Conservation (phyloP, 2,888 invertebrate species). For the Eledona agricola region DNA sequence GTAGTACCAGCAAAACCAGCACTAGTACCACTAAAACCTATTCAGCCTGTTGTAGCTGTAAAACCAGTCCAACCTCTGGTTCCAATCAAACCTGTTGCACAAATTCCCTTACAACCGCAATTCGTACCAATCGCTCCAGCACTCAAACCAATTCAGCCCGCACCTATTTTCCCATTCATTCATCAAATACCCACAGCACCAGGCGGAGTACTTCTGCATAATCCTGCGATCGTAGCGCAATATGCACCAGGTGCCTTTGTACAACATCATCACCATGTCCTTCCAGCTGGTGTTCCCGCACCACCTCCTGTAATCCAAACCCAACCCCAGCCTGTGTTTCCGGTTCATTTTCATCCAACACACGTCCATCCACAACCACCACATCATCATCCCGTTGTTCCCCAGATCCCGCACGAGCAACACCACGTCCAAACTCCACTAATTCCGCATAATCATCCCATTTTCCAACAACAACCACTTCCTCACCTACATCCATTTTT, state of each 20-base stretch:
- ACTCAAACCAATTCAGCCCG: conserved; percentile 20
- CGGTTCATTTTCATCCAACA: conserved; percentile 18
- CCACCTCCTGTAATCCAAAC: background rate
- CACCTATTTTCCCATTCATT: conserved; percentile 5
- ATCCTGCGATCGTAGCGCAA: conserved; percentile 3
- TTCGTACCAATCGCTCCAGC: conserved; percentile 11
- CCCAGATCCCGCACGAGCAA: conserved; percentile 30
- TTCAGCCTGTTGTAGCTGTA: conserved; percentile 2
- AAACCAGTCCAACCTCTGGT: conserved; percentile 20
- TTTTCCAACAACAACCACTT: conserved; percentile 27
- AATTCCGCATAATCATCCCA: conserved; percentile 32
- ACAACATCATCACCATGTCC: conserved; percentile 6
- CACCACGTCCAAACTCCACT: conserved; percentile 41
- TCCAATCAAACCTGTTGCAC: conserved; percentile 20
- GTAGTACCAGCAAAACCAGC: no score
- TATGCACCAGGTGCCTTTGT: conserved; percentile 6
- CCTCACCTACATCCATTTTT: conserved; percentile 30
- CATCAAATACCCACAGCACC: conserved; percentile 7
- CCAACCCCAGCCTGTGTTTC: conserved; percentile 20
- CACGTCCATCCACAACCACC: conserved; percentile 4
- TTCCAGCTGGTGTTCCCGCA: no score
- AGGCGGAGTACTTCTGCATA: conserved; percentile 10
- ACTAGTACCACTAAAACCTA: no score
- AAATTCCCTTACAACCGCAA: conserved; percentile 9
- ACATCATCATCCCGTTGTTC: conserved; percentile 1